Evolutionary conservation across 1,140 invertebrate genomes (phyloP).

Genomic region (Anoplolepis gracilipes): DNA sequence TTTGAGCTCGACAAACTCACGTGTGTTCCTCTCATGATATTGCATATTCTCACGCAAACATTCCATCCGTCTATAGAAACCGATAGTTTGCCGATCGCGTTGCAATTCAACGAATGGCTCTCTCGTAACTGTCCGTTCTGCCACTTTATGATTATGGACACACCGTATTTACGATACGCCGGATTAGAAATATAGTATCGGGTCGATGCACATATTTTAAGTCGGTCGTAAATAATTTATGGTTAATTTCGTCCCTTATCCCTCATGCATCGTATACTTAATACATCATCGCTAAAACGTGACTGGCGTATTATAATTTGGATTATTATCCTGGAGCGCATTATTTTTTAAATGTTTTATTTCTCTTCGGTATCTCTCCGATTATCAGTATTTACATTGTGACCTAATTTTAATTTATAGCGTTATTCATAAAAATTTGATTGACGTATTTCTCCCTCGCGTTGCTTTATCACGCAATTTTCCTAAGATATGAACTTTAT

Average conservation of each 20-base stretch:
- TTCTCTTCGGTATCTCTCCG: neutral
- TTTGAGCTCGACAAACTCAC: conserved; percentile 1
- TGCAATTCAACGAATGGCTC: conserved; percentile 50
- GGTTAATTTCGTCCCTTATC: conserved; percentile 3
- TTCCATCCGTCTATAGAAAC: neutral
- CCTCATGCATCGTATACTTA: neutral
- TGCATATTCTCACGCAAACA: neutral
- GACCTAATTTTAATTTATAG: conserved; percentile 16
- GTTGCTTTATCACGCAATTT: conserved; percentile 20
- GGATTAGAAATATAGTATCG: conserved; percentile 51
- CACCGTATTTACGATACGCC: conserved; percentile 51
- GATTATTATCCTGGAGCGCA: neutral
- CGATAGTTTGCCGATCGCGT: conserved; percentile 20
- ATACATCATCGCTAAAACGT: conserved; percentile 16
- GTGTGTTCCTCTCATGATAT: neutral
- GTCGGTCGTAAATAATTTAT: conserved; percentile 39
- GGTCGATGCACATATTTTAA: conserved; percentile 38
- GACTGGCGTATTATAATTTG: neutral
- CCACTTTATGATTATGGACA: conserved; percentile 59
- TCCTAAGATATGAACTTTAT: conserved; percentile 44
- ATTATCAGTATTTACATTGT: neutral
- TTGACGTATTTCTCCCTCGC: neutral
- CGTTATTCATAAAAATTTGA: neutral
- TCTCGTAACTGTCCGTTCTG: conserved; percentile 46
- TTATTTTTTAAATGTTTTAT: neutral